Evolutionary conservation across 2,113 vertebrate genomes (phyloP), one percentile per base, ranked within the genome.

Genomic region (Mystacornis crossleyi): DNA sequence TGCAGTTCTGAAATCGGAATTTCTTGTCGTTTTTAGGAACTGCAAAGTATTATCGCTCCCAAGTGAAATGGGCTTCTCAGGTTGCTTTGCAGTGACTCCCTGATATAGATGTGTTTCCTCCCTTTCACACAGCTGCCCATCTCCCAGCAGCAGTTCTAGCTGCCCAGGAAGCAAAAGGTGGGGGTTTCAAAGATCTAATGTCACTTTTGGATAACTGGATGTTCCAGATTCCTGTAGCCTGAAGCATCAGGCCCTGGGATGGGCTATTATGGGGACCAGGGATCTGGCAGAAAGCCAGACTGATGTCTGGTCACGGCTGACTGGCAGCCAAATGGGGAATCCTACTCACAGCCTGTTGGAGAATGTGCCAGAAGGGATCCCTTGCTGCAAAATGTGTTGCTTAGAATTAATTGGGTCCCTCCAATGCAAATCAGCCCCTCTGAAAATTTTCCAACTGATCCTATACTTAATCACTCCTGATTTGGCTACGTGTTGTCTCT

Each of bases 371-470:
- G 42, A 69, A 86, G 31, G 12, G 62, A 57, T 65, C 36, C 33
- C 42, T 80, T 40, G 20, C 43, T 87, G 38, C 26, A 65, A 73
- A 95, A 95, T 0, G 0, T 42, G 42, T 60, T 88, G n/a, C 55
- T 92, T 62, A 61, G 58, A 48, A 69, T 80, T 86, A 94, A 65
- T 29, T 31, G 13, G 40, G 72, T 53, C 21, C 40, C 86, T 86
- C 64, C n/a, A 60, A 77, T 40, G 54, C 58, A 86, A 92, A 78
- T 62, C 17, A 86, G 47, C 31, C 71, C 50, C 60, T 65, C 31
- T 61, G 83, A 91, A 94, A 77, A 42, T 61, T 66, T 83, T 80
- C 64, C 75, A 89, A 12, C 67, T 40, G n/a, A 25, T 80, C 45
- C n/a, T 64, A 25, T 61, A 86, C 53, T 74, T 88, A 71, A 88